A percentile compares a stretch with the other conserved stretches of the same genome.
Conservation (phyloP, 2,113 vertebrate genomes). For the Castor canadensis region DNA sequence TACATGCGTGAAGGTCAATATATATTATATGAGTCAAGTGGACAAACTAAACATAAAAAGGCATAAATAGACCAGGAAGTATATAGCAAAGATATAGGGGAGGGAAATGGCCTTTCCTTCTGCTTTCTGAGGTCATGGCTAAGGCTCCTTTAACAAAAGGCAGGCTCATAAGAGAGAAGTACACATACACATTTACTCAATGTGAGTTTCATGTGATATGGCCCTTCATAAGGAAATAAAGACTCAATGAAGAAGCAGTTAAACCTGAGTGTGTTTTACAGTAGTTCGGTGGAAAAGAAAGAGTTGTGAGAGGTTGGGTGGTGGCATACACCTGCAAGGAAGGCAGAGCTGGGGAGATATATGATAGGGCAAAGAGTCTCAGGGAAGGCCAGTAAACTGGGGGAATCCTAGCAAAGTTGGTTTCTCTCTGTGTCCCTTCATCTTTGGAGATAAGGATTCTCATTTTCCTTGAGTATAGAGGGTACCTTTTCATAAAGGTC, state of each 20-base stretch:
- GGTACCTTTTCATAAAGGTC: not conserved
- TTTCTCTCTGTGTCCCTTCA: not conserved
- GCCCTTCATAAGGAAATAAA: not conserved
- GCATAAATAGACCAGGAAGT: not conserved
- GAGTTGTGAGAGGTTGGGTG: not conserved
- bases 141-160: not conserved
- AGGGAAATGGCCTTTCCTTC: not conserved
- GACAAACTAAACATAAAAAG: conserved; percentile 21
- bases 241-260: not conserved
- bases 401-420: not conserved
- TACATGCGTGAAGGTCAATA: not conserved
- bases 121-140: not conserved
- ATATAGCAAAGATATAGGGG: not conserved
- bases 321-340: too few species aligned
- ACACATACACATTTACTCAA: not conserved
- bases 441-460: not conserved
- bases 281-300: not conserved
- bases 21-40: not conserved
- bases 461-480: not conserved
- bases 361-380: not conserved
- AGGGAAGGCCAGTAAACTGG: not conserved
- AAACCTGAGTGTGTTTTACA: not conserved
- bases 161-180: not conserved
- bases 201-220: not conserved
- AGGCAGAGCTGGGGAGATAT: not conserved